A percentile compares a stretch with the other conserved stretches of the same genome.
These are phyloP conservation scores for Macropis europaea DNA, from an alignment of 2,888 invertebrate genomes.

Conservation along the genomic window DNA sequence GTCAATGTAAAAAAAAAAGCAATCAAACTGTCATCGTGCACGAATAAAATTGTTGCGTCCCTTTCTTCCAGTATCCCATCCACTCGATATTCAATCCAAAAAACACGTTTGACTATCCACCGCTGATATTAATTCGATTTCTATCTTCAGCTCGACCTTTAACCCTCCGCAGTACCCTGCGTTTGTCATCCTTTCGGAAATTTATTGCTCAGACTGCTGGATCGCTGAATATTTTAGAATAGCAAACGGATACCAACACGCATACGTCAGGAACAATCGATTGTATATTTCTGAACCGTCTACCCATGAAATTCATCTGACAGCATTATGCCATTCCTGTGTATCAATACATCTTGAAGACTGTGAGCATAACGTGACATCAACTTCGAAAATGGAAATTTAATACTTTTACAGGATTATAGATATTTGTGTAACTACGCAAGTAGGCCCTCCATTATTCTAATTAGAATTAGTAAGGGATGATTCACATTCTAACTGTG, in stretches of 20 bases:
- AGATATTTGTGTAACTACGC: no score
- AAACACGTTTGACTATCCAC: slow-evolving; percentile 24
- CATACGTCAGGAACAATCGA: slow-evolving; percentile 20
- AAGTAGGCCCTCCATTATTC: no score
- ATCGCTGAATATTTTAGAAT: slow-evolving; percentile 56
- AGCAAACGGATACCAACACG: neutral
- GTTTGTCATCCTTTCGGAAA: slow-evolving; percentile 29
- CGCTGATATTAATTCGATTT: slow-evolving; percentile 52
- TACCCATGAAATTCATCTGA: slow-evolving; percentile 28
- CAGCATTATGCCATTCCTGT: neutral
- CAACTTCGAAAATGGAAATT: neutral
- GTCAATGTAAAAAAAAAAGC: neutral
- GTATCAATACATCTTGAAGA: neutral
- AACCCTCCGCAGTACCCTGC: slow-evolving; percentile 1
- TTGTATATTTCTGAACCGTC: slow-evolving; percentile 38
- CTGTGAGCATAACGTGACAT: neutral
- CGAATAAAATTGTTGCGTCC: slow-evolving; percentile 22
- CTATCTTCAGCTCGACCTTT: slow-evolving; percentile 14
- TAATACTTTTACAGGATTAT: no score
- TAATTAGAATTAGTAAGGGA: no score
- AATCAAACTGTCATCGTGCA: slow-evolving; percentile 18
- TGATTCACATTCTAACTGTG: no score
- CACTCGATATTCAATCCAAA: slow-evolving; percentile 30
- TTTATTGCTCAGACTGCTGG: slow-evolving; percentile 34
- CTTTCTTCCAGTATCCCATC: neutral